Evolutionary conservation across 2,113 vertebrate species (phyloP), one percentile per base, ranked within the genome.

Genomic region (Micronisus gabar): DNA sequence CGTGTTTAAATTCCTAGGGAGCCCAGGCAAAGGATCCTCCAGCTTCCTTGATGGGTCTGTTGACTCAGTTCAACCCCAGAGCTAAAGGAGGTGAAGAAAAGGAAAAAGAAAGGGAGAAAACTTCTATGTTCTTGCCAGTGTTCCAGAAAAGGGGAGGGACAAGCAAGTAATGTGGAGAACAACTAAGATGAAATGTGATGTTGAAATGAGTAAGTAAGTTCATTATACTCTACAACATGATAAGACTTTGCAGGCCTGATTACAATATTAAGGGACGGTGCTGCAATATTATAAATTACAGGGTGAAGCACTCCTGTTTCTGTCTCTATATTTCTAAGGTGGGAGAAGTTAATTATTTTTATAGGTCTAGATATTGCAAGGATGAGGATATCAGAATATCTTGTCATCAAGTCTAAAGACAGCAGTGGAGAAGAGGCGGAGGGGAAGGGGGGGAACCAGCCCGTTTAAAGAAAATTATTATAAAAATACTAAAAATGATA

Each of bases 321-420:
- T 93, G 79, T 95, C 96, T 98, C 97, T 94, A 96, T 96, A 81
- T 95, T 97, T 97, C 95, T 96, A 91, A 86, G 90, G 95, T 93
- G 45, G 93, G 97, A 98, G 97, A 98, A 98, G 97, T 98, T 98
- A 97, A 98, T 98, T 98, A 98, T 98, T 97, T 98, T 97, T 97
- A 96, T 96, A 98, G 97, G 97, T 93, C 91, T 95, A 97, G 97
- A 97, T 97, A 98, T 97, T 97, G 96, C 94, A 93, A 96, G 95
- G 93, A 83, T 67, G 52, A 95, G 97, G 90, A 67, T 79, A 91
- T 93, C 95, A 21, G 95, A 92, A 96, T 66, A 96, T 97, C 97
- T 79, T 75, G 95, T 94, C 91, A 94, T 23, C 88, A 50, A 79
- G 91, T 67, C 84, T 61, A 95, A 95, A 97, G 93, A 96, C 78